Base-by-base conservation (phyloP, 2,888 invertebrate species). In the Asteroscopus sphinx region DNA sequence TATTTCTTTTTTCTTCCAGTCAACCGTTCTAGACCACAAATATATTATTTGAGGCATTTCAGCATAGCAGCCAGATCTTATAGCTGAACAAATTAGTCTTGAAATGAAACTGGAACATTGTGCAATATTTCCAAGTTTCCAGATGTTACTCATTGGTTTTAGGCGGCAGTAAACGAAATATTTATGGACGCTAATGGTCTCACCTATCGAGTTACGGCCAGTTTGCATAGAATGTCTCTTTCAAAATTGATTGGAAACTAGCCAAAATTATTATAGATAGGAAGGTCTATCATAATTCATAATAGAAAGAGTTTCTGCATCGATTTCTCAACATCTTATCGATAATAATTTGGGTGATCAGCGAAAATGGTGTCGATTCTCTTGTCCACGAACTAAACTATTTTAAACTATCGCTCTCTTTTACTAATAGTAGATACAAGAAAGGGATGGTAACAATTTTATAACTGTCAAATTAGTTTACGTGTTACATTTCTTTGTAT, bases 131-230 rank as follows among this genome's bases (percentile, higher is more conserved):
- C 56, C 64, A 44, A 45, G 58, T 59, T 69, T 70, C 80, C 81
- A 81, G 81, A 82, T 81, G 80, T 71, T 69, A 67, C 58, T 73
- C 68, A 73, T 79, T 78, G 66, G 71, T 73, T 73, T 79, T 62
- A 77, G 72, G 56, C 67, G 64, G 68, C 63, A 71, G 66, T 59
- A 54, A 70, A 63, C 61, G 77, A 79, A 68, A 82, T 80, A 73
- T 82, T 81, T 81, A 79, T 76, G 62, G 68, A 62, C 53, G 56
- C 55, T 77, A 74, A 77, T 76, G 68, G 62, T 59, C 66, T 56
- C 42, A 69, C 63, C 61, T 72, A 76, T 81, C 76, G 62, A 62
- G 74, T 81, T 80, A 72, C 81, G 42, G 55, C 39, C 46, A 53
- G 56, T 70, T 49, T 53, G 49, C 53, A 21, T 59, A 21, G 45